Conservation (phyloP, 1,140 invertebrate genomes). For the Diachasmimorpha longicaudata region DNA sequence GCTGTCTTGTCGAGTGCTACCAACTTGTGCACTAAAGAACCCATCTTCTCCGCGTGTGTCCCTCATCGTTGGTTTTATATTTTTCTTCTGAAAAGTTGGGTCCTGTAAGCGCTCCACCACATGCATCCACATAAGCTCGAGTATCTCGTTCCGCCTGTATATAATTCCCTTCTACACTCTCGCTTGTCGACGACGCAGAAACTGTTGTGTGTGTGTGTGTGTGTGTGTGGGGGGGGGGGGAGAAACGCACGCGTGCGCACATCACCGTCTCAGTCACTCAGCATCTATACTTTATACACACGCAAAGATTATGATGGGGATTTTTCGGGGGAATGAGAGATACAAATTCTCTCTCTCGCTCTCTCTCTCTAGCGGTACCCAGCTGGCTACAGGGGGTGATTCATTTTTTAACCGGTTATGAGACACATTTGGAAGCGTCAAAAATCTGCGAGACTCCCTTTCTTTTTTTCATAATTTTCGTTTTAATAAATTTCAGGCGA, state of each 20-base stretch:
- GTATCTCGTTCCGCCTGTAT: not conserved
- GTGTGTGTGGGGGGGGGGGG: conserved; percentile 22
- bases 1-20: conserved; percentile 53
- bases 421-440: conserved; percentile 6
- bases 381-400: conserved; percentile 1
- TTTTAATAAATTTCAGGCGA: not conserved
- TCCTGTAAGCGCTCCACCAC: conserved; percentile 11
- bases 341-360: not conserved
- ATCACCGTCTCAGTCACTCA: not conserved
- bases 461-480: not conserved
- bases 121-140: conserved; percentile 9
- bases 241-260: conserved; percentile 5
- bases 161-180: conserved; percentile 18
- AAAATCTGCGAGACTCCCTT: not conserved
- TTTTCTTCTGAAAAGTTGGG: conserved; percentile 44
- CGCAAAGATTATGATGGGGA: not conserved
- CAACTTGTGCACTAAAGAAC: conserved; percentile 51
- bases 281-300: not conserved
- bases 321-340: not conserved
- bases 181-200: not conserved
- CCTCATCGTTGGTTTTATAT: conserved; percentile 43
- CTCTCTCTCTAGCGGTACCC: not conserved
- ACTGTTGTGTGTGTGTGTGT: not conserved
- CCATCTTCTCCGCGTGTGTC: conserved; percentile 34
- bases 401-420: conserved; percentile 9